These are phyloP conservation scores for Drosophila sp. DNA, from an alignment of 1,140 invertebrate species.

Conservation along the genomic window DNA sequence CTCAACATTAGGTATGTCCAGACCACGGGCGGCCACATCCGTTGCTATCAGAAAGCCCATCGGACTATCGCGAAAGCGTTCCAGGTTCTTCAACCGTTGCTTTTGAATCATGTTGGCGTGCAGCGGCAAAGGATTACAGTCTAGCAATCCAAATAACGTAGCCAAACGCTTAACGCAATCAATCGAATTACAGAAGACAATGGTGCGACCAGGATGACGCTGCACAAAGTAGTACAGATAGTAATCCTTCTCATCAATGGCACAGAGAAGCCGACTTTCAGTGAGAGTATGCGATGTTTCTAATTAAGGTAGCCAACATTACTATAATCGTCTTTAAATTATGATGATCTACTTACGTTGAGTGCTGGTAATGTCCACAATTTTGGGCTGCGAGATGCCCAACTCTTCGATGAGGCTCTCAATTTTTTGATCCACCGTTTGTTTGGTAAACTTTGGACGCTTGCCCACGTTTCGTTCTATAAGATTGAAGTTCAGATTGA, in stretches of 20 bases:
- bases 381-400: constrained; percentile 94
- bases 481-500: constrained; percentile 4
- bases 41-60: constrained; percentile 96
- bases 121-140: constrained; percentile 92
- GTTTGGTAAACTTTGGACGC: constrained; percentile 87
- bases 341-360: constrained; percentile 54
- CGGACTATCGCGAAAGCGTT: constrained; percentile 92
- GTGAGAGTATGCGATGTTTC: constrained; percentile 93
- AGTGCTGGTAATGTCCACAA: constrained; percentile 94
- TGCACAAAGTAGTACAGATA: constrained; percentile 97
- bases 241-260: constrained; percentile 94
- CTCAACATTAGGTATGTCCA: constrained; percentile 97
- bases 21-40: constrained; percentile 97
- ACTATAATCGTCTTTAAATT: not conserved
- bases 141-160: constrained; percentile 92
- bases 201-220: constrained; percentile 93
- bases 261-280: constrained; percentile 92
- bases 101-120: constrained; percentile 98
- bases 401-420: constrained; percentile 90
- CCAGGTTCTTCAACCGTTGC: constrained; percentile 97
- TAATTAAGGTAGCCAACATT: not conserved
- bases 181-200: constrained; percentile 99
- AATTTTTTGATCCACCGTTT: constrained; percentile 90
- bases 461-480: constrained; percentile 81
- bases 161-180: constrained; percentile 94